Conservation (phyloP, 2,113 vertebrate genomes). For the Physeter macrocephalus region DNA sequence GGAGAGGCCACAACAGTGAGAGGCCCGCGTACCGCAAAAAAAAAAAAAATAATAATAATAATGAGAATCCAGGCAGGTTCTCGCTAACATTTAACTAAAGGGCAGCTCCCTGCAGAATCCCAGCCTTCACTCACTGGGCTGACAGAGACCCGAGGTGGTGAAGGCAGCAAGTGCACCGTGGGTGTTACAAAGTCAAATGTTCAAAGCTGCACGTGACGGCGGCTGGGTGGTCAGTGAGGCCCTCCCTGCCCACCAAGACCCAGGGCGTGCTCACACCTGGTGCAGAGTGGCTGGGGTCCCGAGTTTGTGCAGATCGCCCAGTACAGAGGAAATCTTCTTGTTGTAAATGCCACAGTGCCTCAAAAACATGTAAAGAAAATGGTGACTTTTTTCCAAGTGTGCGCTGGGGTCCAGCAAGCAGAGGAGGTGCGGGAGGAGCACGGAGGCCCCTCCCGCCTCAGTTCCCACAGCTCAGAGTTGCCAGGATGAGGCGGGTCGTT, state of each 20-base stretch:
- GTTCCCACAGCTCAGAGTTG: not conserved
- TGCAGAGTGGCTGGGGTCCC: not conserved
- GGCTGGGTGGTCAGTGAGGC: not conserved
- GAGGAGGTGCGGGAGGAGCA: not conserved
- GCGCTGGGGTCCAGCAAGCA: too few relatives aligned
- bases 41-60: too few relatives aligned
- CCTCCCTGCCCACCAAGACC: not conserved
- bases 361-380: not conserved
- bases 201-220: fast-evolving
- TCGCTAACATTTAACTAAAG: not conserved
- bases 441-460: fast-evolving
- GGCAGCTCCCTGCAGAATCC: not conserved
- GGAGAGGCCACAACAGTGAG: too few relatives aligned
- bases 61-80: not conserved
- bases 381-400: not conserved
- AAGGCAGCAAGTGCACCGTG: fast-evolving
- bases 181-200: fast-evolving
- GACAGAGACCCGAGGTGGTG: fast-evolving
- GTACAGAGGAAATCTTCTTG: not conserved
- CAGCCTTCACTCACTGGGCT: too few relatives aligned
- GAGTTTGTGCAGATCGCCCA: not conserved
- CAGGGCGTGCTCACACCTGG: fast-evolving
- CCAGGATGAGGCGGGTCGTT: not conserved
- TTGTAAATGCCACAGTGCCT: not conserved
- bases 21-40: too few relatives aligned